Percentiles rank a stretch among this genome's conserved stretches.
phyloP scores from a whole-genome alignment of 2,888 invertebrate genomes.

The Lycia hirtaria region DNA sequence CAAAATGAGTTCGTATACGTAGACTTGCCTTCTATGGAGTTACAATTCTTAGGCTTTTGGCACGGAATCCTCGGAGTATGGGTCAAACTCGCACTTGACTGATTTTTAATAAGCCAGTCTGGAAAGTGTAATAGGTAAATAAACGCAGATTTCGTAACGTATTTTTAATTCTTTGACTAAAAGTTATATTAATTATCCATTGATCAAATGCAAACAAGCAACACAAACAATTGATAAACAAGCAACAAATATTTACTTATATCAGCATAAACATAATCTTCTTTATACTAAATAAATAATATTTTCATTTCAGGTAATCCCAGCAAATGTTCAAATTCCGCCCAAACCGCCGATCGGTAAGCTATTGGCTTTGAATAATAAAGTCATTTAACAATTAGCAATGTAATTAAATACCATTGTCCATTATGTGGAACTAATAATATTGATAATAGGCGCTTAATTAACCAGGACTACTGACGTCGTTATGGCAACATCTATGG shows the following conservation, averaged over 20 bases:
- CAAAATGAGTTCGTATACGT: too few relatives aligned
- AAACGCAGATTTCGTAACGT: too few relatives aligned
- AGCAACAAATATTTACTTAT: not conserved
- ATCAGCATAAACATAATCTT: not conserved
- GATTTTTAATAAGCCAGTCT: too few relatives aligned
- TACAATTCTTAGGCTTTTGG: too few relatives aligned
- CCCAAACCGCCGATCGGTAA: conserved; percentile 25
- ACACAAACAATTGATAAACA: not conserved
- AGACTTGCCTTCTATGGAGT: too few relatives aligned
- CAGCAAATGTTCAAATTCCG: conserved; percentile 7
- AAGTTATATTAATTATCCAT: too few relatives aligned
- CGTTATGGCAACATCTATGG: conserved; percentile 22
- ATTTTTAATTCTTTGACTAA: too few relatives aligned
- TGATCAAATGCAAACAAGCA: not conserved
- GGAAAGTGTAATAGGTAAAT: too few relatives aligned
- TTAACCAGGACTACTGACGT: conserved; percentile 27
- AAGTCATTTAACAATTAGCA: conserved; percentile 20
- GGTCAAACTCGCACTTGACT: too few relatives aligned
- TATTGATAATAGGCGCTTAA: conserved; percentile 28
- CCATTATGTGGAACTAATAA: conserved; percentile 30
- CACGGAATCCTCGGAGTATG: too few relatives aligned
- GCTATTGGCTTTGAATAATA: conserved; percentile 29
- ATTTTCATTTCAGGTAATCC: conserved; percentile 37
- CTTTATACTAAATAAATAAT: not conserved
- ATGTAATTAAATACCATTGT: conserved; percentile 35